phyloP scores from a whole-genome alignment of 2,113 vertebrate genomes.

The Bolborhynchus lineola region DNA sequence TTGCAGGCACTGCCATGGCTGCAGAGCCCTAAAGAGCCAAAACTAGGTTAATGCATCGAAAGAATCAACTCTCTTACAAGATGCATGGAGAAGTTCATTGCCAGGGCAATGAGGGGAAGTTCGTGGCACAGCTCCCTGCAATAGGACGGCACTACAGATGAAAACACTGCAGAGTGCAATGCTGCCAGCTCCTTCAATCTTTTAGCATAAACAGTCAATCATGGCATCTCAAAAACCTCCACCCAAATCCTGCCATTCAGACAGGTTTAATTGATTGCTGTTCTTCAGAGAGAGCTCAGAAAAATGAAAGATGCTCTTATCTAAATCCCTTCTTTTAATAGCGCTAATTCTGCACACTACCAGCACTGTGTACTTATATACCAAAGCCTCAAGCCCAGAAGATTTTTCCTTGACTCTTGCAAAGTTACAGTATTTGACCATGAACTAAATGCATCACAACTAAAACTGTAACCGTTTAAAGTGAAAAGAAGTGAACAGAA shows the following conservation, averaged over 20 bases:
- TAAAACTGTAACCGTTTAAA: not conserved
- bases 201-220: not conserved
- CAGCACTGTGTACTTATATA: not conserved
- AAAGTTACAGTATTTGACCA: not conserved
- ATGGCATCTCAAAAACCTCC: not conserved
- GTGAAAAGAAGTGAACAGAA: not conserved
- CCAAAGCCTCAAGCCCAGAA: not conserved
- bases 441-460: not conserved
- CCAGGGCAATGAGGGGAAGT: not conserved
- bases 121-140: not conserved
- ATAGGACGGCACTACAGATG: not conserved
- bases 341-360: not conserved
- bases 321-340: not conserved
- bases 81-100: not conserved
- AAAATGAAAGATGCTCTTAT: not conserved
- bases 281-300: not conserved
- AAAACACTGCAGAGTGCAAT: not conserved
- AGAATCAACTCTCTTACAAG: not conserved
- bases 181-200: not conserved
- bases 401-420: not conserved
- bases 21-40: not conserved
- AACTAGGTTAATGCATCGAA: not conserved
- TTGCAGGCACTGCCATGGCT: accelerated
- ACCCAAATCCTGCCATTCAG: not conserved
- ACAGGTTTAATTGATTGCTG: not conserved